These are phyloP conservation scores for Cyphomyrmex costatus DNA, from an alignment of 1,140 invertebrate species.

Conservation along the genomic window DNA sequence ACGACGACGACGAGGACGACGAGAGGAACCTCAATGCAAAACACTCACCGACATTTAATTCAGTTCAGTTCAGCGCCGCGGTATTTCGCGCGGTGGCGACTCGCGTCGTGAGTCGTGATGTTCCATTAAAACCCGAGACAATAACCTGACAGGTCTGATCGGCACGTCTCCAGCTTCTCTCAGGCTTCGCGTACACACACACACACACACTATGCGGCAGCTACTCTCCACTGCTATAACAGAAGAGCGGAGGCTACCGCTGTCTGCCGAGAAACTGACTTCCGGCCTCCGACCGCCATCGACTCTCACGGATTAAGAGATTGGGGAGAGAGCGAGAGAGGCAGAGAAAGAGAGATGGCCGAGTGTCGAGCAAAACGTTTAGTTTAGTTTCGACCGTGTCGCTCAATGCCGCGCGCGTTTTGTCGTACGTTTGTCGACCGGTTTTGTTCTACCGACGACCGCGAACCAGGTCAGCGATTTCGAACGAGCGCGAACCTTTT, in stretches of 20 bases:
- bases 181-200: conserved; percentile 52
- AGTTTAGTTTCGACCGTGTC: conserved; percentile 57
- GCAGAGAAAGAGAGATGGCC: conserved; percentile 16
- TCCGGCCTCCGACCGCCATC: conserved; percentile 69
- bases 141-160: conserved; percentile 85
- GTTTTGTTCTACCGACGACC: conserved; percentile 54
- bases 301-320: conserved; percentile 63
- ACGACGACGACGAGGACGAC: conserved; percentile 33
- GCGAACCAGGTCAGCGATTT: conserved; percentile 59
- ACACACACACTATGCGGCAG: conserved; percentile 41
- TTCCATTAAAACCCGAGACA: conserved; percentile 86
- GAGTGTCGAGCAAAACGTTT: conserved; percentile 47
- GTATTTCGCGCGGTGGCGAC: conserved; percentile 76
- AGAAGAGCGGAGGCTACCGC: conserved; percentile 65
- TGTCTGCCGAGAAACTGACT: conserved; percentile 76
- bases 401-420: conserved; percentile 44
- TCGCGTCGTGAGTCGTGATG: conserved; percentile 79
- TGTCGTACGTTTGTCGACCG: conserved; percentile 57
- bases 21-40: conserved; percentile 69
- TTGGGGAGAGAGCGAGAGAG: background rate
- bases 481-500: conserved; percentile 48
- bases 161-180: conserved; percentile 71
- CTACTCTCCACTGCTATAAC: conserved; percentile 50
- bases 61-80: conserved; percentile 77
- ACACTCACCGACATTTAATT: conserved; percentile 79